These are phyloP conservation scores for Stenchaetothrips biformis DNA, from an alignment of 2,888 invertebrate species.

Conservation along the genomic window DNA sequence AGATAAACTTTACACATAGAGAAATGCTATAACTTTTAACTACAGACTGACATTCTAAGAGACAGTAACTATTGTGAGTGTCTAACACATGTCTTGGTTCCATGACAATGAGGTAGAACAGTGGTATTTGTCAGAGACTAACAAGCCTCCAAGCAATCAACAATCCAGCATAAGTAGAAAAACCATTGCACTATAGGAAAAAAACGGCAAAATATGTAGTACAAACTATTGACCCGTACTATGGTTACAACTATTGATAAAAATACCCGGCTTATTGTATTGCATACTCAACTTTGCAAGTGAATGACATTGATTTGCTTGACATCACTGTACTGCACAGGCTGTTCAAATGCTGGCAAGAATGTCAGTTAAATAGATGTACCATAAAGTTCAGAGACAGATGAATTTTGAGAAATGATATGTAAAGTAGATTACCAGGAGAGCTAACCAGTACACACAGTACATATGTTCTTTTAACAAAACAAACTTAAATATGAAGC, in stretches of 20 bases:
- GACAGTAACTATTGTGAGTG: not conserved
- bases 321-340: not conserved
- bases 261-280: conserved; percentile 19
- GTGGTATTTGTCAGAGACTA: not conserved
- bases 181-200: not conserved
- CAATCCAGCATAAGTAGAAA: conserved; percentile 19
- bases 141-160: conserved; percentile 7
- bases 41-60: not conserved
- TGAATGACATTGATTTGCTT: not conserved
- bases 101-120: conserved; percentile 13
- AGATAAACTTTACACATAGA: not conserved
- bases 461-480: too few relatives aligned
- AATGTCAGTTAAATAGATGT: too few relatives aligned
- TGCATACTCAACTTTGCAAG: not conserved
- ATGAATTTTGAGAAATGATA: too few relatives aligned
- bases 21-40: not conserved
- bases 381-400: too few relatives aligned
- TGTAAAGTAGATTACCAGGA: too few relatives aligned
- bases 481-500: too few relatives aligned
- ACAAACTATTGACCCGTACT: conserved; percentile 20
- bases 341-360: too few relatives aligned
- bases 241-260: conserved; percentile 24
- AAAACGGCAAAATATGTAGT: conserved; percentile 8
- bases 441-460: too few relatives aligned
- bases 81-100: conserved; percentile 14